phyloP scores from a whole-genome alignment of 2,888 invertebrate genomes.

The Cantharis rufa region DNA sequence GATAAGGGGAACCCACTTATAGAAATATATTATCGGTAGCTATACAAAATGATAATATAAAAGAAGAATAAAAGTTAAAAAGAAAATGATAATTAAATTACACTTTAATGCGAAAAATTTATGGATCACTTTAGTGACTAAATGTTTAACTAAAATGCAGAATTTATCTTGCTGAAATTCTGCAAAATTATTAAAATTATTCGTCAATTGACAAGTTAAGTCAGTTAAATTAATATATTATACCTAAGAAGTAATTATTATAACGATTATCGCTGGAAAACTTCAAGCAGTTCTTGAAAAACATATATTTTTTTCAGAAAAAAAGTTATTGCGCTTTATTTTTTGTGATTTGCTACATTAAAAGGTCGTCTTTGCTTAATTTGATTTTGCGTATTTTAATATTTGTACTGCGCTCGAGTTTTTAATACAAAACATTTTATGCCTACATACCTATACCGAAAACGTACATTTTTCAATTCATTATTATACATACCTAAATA shows the following conservation, averaged over 20 bases:
- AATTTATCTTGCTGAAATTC: not conserved
- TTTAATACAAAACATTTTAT: not conserved
- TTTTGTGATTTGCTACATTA: not conserved
- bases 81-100: not conserved
- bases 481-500: not conserved
- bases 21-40: not conserved
- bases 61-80: not conserved
- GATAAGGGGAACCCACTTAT: not conserved
- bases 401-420: not conserved
- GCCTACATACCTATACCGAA: not conserved
- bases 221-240: not conserved
- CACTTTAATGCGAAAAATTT: not conserved
- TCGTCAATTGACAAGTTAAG: not conserved
- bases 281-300: not conserved
- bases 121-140: not conserved
- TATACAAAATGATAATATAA: not conserved
- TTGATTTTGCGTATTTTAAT: not conserved
- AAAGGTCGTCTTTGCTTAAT: not conserved
- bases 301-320: too few species aligned
- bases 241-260: not conserved
- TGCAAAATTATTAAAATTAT: not conserved
- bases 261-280: not conserved
- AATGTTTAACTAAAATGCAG: not conserved
- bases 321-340: not conserved
- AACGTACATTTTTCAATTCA: not conserved